A percentile compares a stretch with the other conserved stretches of the same genome.
Conservation (phyloP, 1,140 invertebrate species). For the honey bee (Apis mellifera) region DNA sequence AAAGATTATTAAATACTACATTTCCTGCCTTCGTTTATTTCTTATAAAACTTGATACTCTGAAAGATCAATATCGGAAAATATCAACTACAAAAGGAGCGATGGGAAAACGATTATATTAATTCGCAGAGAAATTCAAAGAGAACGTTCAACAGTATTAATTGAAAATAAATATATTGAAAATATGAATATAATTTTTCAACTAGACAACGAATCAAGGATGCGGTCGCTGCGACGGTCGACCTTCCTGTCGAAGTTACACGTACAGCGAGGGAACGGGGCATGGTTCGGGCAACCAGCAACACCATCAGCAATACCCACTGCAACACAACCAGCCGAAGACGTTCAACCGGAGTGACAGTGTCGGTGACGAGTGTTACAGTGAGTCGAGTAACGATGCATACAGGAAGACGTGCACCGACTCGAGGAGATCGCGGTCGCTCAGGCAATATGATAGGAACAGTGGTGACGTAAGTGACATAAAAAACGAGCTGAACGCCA, state of each 20-base stretch:
- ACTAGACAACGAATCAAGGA: conserved; percentile 43
- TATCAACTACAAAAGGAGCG: too few species aligned
- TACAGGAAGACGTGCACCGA: conserved; percentile 54
- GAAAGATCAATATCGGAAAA: too few species aligned
- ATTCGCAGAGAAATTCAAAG: too few species aligned
- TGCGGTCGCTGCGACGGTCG: conserved; percentile 63
- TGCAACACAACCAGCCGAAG: conserved; percentile 55
- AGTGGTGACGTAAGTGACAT: conserved; percentile 68
- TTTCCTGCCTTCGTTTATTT: too few species aligned
- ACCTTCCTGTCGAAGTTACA: conserved; percentile 65
- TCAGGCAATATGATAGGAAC: conserved; percentile 56
- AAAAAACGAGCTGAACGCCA: conserved; percentile 53
- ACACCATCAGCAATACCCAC: conserved; percentile 42
- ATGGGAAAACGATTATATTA: too few species aligned
- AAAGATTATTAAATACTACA: too few species aligned
- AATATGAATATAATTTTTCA: background rate
- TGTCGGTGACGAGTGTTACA: conserved; percentile 72
- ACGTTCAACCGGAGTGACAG: conserved; percentile 71
- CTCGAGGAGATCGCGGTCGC: conserved; percentile 50
- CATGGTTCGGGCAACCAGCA: conserved; percentile 43
- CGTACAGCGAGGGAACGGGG: conserved; percentile 67
- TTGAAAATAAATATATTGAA: too few species aligned
- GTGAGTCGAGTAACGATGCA: conserved; percentile 52
- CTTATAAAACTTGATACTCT: too few species aligned
- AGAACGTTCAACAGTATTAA: too few species aligned